These are phyloP conservation scores for Schmidtea mediterranea DNA, from an alignment of 1,140 invertebrate genomes.

Conservation along the genomic window DNA sequence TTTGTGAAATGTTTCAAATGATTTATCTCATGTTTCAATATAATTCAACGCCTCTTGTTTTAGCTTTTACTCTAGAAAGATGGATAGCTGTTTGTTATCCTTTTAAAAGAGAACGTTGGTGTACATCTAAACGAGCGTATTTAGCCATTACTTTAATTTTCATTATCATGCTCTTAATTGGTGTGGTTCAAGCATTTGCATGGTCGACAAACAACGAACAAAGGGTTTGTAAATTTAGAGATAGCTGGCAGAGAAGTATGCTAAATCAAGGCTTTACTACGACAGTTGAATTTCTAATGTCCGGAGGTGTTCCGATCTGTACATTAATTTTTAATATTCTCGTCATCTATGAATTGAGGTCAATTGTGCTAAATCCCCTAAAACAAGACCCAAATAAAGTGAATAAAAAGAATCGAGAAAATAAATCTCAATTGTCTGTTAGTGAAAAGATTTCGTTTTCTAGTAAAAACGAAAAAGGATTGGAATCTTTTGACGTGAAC, in stretches of 20 bases:
- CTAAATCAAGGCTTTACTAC: too few relatives aligned
- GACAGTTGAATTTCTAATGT: too few relatives aligned
- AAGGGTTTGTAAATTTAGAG: too few relatives aligned
- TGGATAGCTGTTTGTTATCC: slow-evolving; percentile 85
- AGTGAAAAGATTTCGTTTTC: too few relatives aligned
- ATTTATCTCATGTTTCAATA: slow-evolving; percentile 13
- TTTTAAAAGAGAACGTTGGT: slow-evolving; percentile 33
- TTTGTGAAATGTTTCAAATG: neutral
- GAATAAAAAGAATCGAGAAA: too few relatives aligned
- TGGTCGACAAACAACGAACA: too few relatives aligned
- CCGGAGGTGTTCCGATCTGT: slow-evolving; percentile 13
- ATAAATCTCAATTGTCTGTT: too few relatives aligned
- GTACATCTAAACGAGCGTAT: slow-evolving; percentile 48
- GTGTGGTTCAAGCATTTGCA: too few relatives aligned
- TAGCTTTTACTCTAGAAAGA: slow-evolving; percentile 65
- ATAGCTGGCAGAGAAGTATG: too few relatives aligned
- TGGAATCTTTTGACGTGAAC: too few relatives aligned
- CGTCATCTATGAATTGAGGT: slow-evolving; percentile 18
- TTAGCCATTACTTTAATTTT: slow-evolving; percentile 9
- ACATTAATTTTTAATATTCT: slow-evolving; percentile 20
- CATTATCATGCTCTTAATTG: neutral
- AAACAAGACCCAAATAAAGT: too few relatives aligned
- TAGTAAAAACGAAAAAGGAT: too few relatives aligned
- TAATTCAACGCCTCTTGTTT: slow-evolving; percentile 19
- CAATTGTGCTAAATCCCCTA: slow-evolving; percentile 8